A percentile compares a stretch with the other conserved stretches of the same genome.
Conservation (phyloP, 2,797 vertebrate species). For the Sebastes iracundus region DNA sequence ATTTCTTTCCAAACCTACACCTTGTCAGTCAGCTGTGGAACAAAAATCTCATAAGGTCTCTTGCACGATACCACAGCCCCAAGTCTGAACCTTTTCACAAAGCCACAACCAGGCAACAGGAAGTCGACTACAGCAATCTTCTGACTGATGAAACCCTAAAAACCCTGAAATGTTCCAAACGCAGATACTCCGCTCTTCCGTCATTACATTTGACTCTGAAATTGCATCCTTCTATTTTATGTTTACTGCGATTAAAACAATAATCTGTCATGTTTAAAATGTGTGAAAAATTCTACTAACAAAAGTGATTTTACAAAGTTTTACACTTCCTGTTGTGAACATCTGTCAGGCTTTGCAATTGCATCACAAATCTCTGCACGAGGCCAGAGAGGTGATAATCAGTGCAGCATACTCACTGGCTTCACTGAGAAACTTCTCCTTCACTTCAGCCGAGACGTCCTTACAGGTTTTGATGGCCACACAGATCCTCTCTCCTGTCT, state of each 20-base stretch:
- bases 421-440: constrained; percentile 95
- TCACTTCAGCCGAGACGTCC: constrained; percentile 88
- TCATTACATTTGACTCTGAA: not conserved
- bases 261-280: not conserved
- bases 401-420: constrained; percentile 81
- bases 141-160: not conserved
- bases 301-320: not conserved
- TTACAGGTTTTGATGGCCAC: constrained; percentile 97
- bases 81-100: not conserved
- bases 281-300: not conserved
- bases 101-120: constrained; percentile 49
- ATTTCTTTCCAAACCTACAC: rapidly evolving
- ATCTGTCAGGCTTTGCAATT: not conserved
- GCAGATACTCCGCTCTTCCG: not conserved
- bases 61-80: not conserved
- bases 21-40: not conserved
- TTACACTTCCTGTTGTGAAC: not conserved
- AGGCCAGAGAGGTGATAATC: not conserved
- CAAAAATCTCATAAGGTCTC: not conserved
- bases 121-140: constrained; percentile 1
- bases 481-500: constrained; percentile 84
- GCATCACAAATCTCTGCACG: not conserved
- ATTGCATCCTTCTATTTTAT: not conserved
- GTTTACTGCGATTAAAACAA: not conserved
- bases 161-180: not conserved